phyloP scores from a whole-genome alignment of 2,797 vertebrate genomes.

The Merluccius polli region DNA sequence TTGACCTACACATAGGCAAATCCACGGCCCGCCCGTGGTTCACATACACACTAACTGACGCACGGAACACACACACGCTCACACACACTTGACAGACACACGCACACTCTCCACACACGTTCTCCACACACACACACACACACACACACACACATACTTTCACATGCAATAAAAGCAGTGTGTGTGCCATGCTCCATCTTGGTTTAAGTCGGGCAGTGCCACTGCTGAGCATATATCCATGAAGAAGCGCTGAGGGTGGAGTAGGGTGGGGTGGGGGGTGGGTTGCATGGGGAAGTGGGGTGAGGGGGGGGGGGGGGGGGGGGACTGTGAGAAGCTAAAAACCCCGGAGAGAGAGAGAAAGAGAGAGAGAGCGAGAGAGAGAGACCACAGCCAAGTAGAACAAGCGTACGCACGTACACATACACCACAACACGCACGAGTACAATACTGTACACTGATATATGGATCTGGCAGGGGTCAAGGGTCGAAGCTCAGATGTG shows the following conservation, averaged over 20 bases:
- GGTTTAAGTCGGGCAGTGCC: conserved; percentile 62
- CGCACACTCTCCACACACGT: not conserved
- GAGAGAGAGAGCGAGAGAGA: conserved; percentile 66
- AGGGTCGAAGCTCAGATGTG: conserved; percentile 38
- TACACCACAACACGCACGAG: conserved; percentile 76
- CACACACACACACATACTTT: conserved; percentile 32
- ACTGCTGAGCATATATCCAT: conserved; percentile 62
- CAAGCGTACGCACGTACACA: conserved; percentile 62
- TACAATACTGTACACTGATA: conserved; percentile 74
- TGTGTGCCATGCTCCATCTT: conserved; percentile 69
- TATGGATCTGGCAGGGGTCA: conserved; percentile 64
- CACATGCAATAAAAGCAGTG: conserved; percentile 73
- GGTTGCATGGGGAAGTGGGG: not conserved
- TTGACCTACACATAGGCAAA: conserved; percentile 69
- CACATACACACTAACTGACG: conserved; percentile 40
- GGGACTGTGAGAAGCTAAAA: conserved; percentile 44
- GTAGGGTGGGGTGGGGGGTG: conserved; percentile 40
- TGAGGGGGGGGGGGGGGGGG: not conserved
- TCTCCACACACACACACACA: conserved; percentile 12
- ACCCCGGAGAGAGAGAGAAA: conserved; percentile 22
- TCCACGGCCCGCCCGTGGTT: conserved; percentile 53
- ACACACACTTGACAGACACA: conserved; percentile 6
- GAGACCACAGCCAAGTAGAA: conserved; percentile 65
- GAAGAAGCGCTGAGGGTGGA: conserved; percentile 49
- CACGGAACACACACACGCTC: conserved; percentile 49